Evolutionary conservation across 2,113 vertebrate species (phyloP), one percentile per base, ranked within the genome.

Genomic region (Aldabrachelys gigantea): DNA sequence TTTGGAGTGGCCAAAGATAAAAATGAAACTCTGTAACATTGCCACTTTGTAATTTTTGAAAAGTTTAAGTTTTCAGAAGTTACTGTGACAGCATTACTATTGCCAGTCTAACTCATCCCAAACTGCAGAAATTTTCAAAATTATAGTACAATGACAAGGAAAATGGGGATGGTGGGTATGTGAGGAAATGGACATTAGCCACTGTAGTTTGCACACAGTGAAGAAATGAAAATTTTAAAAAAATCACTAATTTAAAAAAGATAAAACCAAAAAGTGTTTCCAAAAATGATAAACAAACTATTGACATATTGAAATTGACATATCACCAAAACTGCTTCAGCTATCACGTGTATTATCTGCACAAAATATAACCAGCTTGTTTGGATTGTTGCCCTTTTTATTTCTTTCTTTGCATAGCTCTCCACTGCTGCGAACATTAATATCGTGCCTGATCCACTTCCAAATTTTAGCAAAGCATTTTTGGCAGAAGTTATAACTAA

Each of bases 401-500:
- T 85, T 7, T 25, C 10, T 85, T 1, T 56, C 81, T 9, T 72
- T 87, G 22, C 29, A 24, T 12, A 88, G 57, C 13, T 85, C 22
- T 69, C 5, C 75, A 53, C 56, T 87, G 2, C 8, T 89, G 19
- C 59, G 8, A 44, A 35, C 17, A 89, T n/a, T 83, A 88, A 76
- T 57, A 0, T 59, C 6, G 25, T 0, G 0, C 79, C 44, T 86
- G 69, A 86, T 69, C 24, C 4, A 0, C 3, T 72, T 91, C 50
- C 19, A 27, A 17, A 24, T 56, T 92, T 85, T 79, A 80, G 2
- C 12, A 87, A 49, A n/a, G 19, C 87, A 44, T 83, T 38, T 72
- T 3, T 3, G 5, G 1, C 6, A 93, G 50, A 50, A 85, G 78
- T 91, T 50, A 16, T 85, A 78, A 14, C 82, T 27, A 6, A 59